These are phyloP conservation scores for Bovichtus diacanthus DNA, from an alignment of 2,797 vertebrate species.

Conservation along the genomic window DNA sequence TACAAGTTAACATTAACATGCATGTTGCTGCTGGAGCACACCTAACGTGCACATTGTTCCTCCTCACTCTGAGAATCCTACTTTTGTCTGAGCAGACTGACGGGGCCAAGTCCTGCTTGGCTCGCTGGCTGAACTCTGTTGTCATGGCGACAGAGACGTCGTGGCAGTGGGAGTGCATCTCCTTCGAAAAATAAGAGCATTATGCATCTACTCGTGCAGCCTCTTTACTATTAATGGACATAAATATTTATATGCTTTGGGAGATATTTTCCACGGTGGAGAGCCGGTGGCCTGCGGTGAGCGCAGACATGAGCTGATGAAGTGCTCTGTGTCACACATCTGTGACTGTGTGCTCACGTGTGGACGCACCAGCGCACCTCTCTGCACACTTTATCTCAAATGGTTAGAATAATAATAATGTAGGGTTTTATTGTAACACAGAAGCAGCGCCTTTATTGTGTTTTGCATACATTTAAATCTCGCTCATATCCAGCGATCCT, in stretches of 20 bases:
- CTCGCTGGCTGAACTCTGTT: constrained; percentile 75
- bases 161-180: constrained; percentile 75
- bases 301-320: constrained; percentile 74
- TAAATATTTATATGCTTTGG: constrained; percentile 83
- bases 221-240: constrained; percentile 84
- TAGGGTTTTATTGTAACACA: constrained; percentile 21
- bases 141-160: constrained; percentile 83
- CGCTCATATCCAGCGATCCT: constrained; percentile 25
- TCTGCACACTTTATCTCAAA: constrained; percentile 33
- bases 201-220: constrained; percentile 69
- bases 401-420: constrained; percentile 45
- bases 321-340: constrained; percentile 66
- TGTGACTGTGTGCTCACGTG: constrained; percentile 41
- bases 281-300: constrained; percentile 63
- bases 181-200: constrained; percentile 69
- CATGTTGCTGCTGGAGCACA: constrained; percentile 29
- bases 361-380: constrained; percentile 38
- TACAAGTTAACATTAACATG: constrained; percentile 46
- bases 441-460: constrained; percentile 30
- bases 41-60: constrained; percentile 40
- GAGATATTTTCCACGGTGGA: constrained; percentile 63
- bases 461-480: constrained; percentile 42
- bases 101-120: constrained; percentile 64
- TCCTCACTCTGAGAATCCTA: constrained; percentile 38
- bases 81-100: constrained; percentile 58